phyloP scores from a whole-genome alignment of 2,888 invertebrate species.

The Rhorus exstirpatorius region DNA sequence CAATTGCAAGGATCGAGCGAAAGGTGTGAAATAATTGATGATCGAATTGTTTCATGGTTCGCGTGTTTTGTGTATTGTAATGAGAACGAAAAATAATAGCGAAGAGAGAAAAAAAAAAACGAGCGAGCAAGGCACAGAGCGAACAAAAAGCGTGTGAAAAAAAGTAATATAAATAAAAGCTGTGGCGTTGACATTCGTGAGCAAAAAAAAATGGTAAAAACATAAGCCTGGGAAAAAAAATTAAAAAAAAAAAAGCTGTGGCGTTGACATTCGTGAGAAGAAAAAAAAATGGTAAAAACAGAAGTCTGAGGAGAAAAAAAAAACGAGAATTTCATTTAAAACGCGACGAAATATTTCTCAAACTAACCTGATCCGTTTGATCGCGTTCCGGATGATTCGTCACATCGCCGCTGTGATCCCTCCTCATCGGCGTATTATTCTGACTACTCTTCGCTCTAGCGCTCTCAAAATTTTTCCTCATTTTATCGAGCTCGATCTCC shows the following conservation, averaged over 20 bases:
- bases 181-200: neutral
- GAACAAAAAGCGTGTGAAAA: neutral
- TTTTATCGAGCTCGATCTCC: slow-evolving; percentile 76
- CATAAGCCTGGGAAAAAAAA: neutral
- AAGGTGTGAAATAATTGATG: slow-evolving; percentile 39
- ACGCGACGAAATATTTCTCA: slow-evolving; percentile 9
- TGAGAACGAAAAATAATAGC: too few species aligned
- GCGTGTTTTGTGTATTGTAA: neutral
- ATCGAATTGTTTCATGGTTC: slow-evolving; percentile 39
- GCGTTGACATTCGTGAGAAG: neutral
- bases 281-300: slow-evolving; percentile 24
- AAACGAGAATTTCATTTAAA: slow-evolving; percentile 10
- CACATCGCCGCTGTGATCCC: slow-evolving; percentile 76
- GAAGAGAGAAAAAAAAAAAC: slow-evolving; percentile 27
- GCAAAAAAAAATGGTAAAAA: slow-evolving; percentile 18
- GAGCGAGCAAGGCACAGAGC: slow-evolving; percentile 8
- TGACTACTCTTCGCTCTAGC: slow-evolving; percentile 63
- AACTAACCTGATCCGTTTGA: slow-evolving; percentile 82
- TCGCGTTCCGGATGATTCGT: slow-evolving; percentile 80
- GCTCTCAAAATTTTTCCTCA: slow-evolving; percentile 67
- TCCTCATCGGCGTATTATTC: slow-evolving; percentile 69
- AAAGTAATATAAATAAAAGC: neutral
- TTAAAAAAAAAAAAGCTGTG: neutral
- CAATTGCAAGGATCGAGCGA: slow-evolving; percentile 27
- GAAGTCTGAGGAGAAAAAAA: neutral